These are phyloP conservation scores for Enteromius trimaculatus DNA, from an alignment of 2,797 vertebrate genomes.

Conservation along the genomic window DNA sequence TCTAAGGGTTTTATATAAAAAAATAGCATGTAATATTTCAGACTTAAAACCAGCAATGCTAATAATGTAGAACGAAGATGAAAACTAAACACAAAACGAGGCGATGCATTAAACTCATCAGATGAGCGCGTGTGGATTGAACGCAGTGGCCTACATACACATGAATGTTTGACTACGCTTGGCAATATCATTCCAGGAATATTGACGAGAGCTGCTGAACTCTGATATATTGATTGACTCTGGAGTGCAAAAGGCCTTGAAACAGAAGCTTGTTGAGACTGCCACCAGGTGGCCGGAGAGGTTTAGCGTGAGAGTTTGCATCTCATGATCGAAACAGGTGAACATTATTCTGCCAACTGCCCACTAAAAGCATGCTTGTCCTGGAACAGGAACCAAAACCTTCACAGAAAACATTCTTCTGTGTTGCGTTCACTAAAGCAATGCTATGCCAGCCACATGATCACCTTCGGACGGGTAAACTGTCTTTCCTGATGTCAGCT, in stretches of 20 bases:
- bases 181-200: slow-evolving; percentile 54
- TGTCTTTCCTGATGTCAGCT: background rate
- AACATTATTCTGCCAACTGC: background rate
- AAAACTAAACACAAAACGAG: background rate
- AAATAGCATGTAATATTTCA: background rate
- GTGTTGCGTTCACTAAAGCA: background rate
- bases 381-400: background rate
- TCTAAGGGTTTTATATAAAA: background rate
- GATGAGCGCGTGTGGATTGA: background rate
- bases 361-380: background rate
- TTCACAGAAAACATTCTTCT: background rate
- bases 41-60: background rate
- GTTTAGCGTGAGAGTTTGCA: background rate
- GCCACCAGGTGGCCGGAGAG: slow-evolving; percentile 51
- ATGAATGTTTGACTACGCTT: slow-evolving; percentile 19
- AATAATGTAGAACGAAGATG: slow-evolving; percentile 14
- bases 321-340: background rate
- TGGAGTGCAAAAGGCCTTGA: slow-evolving; percentile 52
- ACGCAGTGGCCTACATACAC: slow-evolving; percentile 23
- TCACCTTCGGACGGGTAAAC: background rate
- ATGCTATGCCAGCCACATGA: background rate
- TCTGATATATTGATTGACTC: slow-evolving; percentile 58
- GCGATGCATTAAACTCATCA: slow-evolving; percentile 11
- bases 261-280: slow-evolving; percentile 43
- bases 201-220: slow-evolving; percentile 52